phyloP scores from a whole-genome alignment of 2,797 vertebrate genomes.

The Enteromius argenteus region DNA sequence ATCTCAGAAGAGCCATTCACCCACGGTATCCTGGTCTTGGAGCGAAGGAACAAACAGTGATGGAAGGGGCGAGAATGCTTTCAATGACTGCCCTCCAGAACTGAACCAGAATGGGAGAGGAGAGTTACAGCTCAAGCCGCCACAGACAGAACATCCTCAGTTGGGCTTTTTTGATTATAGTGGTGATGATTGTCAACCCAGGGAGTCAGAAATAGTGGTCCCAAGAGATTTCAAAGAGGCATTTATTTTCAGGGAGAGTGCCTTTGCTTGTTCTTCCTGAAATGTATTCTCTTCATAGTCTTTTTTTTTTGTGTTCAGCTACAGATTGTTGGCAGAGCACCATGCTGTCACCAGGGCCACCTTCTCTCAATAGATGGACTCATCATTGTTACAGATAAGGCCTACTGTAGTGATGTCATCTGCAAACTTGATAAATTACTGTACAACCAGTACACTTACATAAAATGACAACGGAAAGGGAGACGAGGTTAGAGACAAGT shows the following conservation, averaged over 20 bases:
- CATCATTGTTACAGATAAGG: not conserved
- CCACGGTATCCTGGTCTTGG: not conserved
- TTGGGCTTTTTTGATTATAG: conserved; percentile 4
- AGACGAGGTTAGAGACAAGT: not conserved
- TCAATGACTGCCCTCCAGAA: conserved; percentile 16
- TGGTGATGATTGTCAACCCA: conserved; percentile 13
- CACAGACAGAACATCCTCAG: not conserved
- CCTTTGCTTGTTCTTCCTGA: conserved; percentile 2
- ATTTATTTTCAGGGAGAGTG: conserved; percentile 21
- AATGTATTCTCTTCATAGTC: not conserved
- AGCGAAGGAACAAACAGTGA: not conserved
- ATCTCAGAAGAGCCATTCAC: not conserved
- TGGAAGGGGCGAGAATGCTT: not conserved
- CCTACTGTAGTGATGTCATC: not conserved
- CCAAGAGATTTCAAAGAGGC: conserved; percentile 11
- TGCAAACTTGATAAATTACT: not conserved
- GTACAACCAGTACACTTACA: not conserved
- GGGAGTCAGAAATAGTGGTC: not conserved
- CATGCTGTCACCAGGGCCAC: not conserved
- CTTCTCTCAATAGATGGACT: not conserved
- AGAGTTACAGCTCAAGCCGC: not conserved
- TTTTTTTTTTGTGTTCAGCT: not conserved
- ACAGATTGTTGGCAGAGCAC: not conserved
- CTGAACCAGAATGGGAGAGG: not conserved
- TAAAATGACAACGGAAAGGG: not conserved